A percentile compares a stretch with the other conserved stretches of the same genome.
Conservation (phyloP, 2,113 vertebrate species). For the Anoplopoma fimbria region DNA sequence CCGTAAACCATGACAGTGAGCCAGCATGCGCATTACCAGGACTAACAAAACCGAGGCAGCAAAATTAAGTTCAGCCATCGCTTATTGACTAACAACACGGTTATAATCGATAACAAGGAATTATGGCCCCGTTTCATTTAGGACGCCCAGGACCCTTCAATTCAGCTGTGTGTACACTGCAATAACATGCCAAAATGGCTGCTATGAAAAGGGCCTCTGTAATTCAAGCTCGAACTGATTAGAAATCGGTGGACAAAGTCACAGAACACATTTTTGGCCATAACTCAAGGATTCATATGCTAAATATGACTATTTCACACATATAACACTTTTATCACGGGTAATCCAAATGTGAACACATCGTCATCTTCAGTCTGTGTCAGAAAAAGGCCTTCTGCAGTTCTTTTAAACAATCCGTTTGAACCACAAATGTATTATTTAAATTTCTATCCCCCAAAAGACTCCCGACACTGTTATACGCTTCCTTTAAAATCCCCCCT, state of each 20-base stretch:
- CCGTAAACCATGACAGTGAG: background rate
- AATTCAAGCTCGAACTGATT: background rate
- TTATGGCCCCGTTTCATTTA: too few species aligned
- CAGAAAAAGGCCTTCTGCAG: too few species aligned
- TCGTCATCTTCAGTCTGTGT: background rate
- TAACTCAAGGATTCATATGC: background rate
- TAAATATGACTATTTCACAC: background rate
- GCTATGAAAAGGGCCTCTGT: background rate
- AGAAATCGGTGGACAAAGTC: background rate
- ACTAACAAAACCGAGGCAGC: background rate
- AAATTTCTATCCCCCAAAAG: background rate
- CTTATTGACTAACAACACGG: background rate
- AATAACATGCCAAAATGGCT: background rate
- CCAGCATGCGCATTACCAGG: background rate
- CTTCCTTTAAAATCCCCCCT: background rate
- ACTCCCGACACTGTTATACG: background rate
- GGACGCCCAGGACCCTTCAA: background rate
- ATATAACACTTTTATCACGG: too few species aligned
- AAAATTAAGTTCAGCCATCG: background rate
- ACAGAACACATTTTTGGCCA: background rate
- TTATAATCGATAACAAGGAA: too few species aligned
- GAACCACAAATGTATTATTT: background rate
- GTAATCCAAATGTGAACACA: background rate
- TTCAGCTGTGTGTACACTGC: background rate
- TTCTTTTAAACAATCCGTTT: background rate